Evolutionary conservation across 2,888 invertebrate species (phyloP).

Genomic region (Hipparchia semele): DNA sequence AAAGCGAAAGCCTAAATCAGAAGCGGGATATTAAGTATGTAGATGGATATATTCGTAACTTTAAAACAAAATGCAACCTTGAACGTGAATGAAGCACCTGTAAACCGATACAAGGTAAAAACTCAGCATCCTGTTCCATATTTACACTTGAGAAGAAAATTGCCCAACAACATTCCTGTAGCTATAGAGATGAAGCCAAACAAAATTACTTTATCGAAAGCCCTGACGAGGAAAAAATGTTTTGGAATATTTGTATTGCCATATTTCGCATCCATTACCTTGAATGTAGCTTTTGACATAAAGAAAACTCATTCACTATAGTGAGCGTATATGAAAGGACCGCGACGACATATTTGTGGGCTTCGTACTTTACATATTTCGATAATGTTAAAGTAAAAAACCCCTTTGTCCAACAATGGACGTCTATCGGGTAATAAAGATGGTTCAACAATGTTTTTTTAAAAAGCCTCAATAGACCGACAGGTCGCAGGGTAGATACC

Average conservation of each 20-base stretch:
- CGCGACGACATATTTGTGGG: no score
- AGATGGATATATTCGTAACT: background rate
- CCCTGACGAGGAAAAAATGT: background rate
- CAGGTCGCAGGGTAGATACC: no score
- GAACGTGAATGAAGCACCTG: constrained; percentile 28
- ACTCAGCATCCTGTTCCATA: constrained; percentile 30
- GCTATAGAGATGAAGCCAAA: constrained; percentile 10
- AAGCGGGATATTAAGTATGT: background rate
- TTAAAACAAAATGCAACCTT: constrained; percentile 15
- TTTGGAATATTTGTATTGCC: background rate
- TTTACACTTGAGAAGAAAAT: constrained; percentile 16
- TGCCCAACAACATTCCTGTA: constrained; percentile 16
- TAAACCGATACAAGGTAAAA: constrained; percentile 18
- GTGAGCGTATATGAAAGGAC: background rate
- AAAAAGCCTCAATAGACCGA: no score
- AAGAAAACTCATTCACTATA: background rate
- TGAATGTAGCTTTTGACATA: background rate
- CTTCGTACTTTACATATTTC: no score
- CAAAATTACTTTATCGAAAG: constrained; percentile 18
- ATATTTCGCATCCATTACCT: background rate
- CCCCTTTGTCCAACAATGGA: no score
- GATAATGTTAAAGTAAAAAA: no score
- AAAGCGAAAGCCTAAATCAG: background rate
- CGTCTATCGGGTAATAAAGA: no score
- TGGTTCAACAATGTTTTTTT: no score